Conservation (phyloP, 2,888 invertebrate species). For the Yponomeuta sedellus region DNA sequence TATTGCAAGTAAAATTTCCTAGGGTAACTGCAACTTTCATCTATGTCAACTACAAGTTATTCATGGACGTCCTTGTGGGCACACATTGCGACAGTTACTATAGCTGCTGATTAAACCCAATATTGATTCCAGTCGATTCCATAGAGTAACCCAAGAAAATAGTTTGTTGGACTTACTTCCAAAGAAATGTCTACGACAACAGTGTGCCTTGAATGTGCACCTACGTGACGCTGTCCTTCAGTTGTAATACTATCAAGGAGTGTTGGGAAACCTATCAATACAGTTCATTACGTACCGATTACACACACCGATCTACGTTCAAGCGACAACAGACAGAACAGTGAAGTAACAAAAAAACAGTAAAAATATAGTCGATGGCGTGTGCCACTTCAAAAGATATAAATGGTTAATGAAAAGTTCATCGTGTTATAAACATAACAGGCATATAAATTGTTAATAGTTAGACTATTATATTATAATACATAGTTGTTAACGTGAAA, state of each 20-base stretch:
- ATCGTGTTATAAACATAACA: conserved; percentile 76
- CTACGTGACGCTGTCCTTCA: too few species aligned
- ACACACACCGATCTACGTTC: conserved; percentile 56
- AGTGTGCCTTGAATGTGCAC: too few species aligned
- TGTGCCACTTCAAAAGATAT: conserved; percentile 62
- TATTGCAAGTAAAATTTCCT: too few species aligned
- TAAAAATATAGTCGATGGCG: conserved; percentile 76
- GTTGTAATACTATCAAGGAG: background rate
- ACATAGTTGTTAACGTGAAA: conserved; percentile 75
- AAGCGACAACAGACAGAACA: conserved; percentile 71
- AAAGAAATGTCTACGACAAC: too few species aligned
- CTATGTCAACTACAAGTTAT: too few species aligned
- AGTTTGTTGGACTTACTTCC: too few species aligned
- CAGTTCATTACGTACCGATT: conserved; percentile 59
- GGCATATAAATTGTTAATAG: conserved; percentile 76
- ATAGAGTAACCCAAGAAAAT: too few species aligned
- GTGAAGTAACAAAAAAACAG: conserved; percentile 54
- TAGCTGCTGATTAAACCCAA: too few species aligned
- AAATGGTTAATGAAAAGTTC: conserved; percentile 57
- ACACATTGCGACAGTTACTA: too few species aligned
- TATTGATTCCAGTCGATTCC: too few species aligned
- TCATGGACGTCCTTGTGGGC: too few species aligned
- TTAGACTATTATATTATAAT: conserved; percentile 77
- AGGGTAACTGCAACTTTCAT: too few species aligned
- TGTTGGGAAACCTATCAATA: conserved; percentile 27